These are phyloP conservation scores for Pangasius krempfi DNA, from an alignment of 2,797 vertebrate species.

Conservation along the genomic window DNA sequence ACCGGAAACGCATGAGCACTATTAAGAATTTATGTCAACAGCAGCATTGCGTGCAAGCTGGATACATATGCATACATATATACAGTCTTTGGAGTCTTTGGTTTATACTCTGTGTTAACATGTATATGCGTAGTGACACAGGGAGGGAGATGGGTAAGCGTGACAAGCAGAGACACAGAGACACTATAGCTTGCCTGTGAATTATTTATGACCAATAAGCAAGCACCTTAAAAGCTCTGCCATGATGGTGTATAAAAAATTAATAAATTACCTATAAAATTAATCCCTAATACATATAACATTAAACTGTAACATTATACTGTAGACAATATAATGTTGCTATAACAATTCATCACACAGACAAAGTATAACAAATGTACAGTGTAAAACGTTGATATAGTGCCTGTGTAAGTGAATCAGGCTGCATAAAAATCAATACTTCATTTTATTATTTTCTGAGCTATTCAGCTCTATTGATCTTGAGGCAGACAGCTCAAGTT, in stretches of 20 bases:
- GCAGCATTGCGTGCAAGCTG: not conserved
- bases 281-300: not conserved
- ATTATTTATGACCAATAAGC: not conserved
- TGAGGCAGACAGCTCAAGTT: conserved; percentile 27
- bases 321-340: not conserved
- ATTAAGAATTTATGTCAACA: not conserved
- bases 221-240: not conserved
- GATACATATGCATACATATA: too few species aligned
- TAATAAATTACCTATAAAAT: not conserved
- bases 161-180: not conserved
- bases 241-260: conserved; percentile 1
- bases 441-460: conserved; percentile 52
- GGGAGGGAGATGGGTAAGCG: not conserved
- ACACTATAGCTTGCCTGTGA: not conserved
- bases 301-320: not conserved
- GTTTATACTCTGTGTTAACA: not conserved
- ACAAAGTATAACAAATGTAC: not conserved
- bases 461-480: conserved; percentile 45
- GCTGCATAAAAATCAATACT: conserved; percentile 54
- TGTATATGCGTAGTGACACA: not conserved
- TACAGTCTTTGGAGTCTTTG: not conserved
- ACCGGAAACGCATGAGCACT: not conserved
- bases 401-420: conserved; percentile 45
- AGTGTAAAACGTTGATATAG: conserved; percentile 41
- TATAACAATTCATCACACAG: not conserved